A percentile compares a stretch with the other conserved stretches of the same genome.
Conservation (phyloP, 2,113 vertebrate species). For the Halichoeres trimaculatus region DNA sequence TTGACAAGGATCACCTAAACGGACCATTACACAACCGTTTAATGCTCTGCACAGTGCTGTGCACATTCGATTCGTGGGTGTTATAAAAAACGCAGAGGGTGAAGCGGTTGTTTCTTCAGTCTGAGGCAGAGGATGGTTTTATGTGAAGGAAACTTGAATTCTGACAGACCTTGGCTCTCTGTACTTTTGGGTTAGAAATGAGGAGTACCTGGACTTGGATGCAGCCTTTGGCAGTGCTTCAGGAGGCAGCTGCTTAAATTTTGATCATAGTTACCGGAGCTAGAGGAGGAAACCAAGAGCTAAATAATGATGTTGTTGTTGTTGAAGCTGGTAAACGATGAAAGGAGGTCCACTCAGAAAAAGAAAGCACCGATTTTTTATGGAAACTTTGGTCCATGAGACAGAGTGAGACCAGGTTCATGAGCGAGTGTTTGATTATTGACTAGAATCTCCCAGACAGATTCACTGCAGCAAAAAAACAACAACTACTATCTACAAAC, state of each 20-base stretch:
- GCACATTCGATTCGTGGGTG: not conserved
- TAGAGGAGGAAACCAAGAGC: conserved; percentile 1
- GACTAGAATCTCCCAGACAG: too few species aligned
- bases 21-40: conserved; percentile 12
- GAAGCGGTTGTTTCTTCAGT: not conserved
- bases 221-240: conserved; percentile 11
- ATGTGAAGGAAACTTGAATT: conserved; percentile 9
- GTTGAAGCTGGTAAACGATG: not conserved
- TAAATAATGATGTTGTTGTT: not conserved
- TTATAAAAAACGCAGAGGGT: not conserved
- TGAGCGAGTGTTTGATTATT: too few species aligned
- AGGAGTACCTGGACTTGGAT: not conserved
- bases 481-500: too few species aligned
- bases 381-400: not conserved
- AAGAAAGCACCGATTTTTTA: not conserved
- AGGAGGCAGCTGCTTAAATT: conserved; percentile 1
- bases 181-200: conserved; percentile 4
- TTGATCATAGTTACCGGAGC: conserved; percentile 4
- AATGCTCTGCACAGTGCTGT: too few species aligned
- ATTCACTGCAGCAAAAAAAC: too few species aligned
- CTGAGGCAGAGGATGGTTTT: not conserved
- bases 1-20: not conserved
- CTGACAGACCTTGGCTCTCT: conserved; percentile 1
- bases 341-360: not conserved
- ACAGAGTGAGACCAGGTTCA: too few species aligned